These are phyloP conservation scores for Zelleria hepariella DNA, from an alignment of 2,888 invertebrate genomes.

Conservation along the genomic window DNA sequence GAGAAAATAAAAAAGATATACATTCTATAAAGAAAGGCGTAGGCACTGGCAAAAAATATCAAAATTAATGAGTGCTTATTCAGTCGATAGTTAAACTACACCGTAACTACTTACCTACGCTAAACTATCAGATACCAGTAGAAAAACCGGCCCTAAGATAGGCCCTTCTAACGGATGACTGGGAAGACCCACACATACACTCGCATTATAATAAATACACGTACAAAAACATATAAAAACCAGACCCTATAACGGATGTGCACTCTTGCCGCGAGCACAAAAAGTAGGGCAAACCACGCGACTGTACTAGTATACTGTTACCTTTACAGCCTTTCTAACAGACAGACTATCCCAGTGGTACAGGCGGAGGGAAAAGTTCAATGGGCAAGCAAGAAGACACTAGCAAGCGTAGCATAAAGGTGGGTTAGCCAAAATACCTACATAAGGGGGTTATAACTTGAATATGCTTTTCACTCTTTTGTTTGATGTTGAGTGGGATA, in stretches of 20 bases:
- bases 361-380: neutral
- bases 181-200: neutral
- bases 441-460: too few relatives aligned
- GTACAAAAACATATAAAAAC: slow-evolving; percentile 9
- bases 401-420: too few relatives aligned
- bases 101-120: neutral
- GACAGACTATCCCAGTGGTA: slow-evolving; percentile 13
- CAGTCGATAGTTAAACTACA: neutral
- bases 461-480: too few relatives aligned
- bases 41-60: too few relatives aligned
- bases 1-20: too few relatives aligned
- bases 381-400: too few relatives aligned
- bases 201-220: neutral
- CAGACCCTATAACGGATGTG: slow-evolving; percentile 31
- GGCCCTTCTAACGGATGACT: neutral
- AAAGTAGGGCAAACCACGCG: slow-evolving; percentile 44
- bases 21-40: too few relatives aligned
- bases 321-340: slow-evolving; percentile 48
- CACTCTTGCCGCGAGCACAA: slow-evolving; percentile 21
- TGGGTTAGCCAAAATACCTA: too few relatives aligned
- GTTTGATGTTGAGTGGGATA: too few relatives aligned
- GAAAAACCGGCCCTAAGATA: neutral
- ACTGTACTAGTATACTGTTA: slow-evolving; percentile 34
- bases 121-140: neutral
- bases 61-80: too few relatives aligned